Evolutionary conservation across 2,888 invertebrate genomes (phyloP).

Genomic region (Pilophorus perplexus): DNA sequence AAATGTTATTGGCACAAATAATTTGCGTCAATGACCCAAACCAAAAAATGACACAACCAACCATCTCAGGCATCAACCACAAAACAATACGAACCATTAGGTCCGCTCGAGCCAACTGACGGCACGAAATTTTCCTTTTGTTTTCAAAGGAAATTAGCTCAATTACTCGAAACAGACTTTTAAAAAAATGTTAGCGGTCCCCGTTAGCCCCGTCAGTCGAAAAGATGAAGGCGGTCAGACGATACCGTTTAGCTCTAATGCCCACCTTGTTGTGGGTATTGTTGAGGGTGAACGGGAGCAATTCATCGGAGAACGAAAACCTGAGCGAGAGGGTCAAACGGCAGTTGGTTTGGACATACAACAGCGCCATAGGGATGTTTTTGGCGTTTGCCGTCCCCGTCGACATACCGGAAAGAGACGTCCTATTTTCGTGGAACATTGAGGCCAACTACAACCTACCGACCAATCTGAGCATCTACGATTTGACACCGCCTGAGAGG

Average conservation of each 20-base stretch:
- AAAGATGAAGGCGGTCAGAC: no score
- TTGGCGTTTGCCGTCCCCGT: constrained; percentile 50
- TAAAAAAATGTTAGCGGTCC: not conserved
- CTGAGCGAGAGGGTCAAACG: constrained; percentile 45
- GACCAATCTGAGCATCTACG: constrained; percentile 48
- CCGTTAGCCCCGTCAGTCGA: no score
- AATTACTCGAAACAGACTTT: not conserved
- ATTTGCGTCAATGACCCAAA: no score
- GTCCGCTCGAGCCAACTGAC: no score
- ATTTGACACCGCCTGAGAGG: constrained; percentile 44
- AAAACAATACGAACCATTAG: no score
- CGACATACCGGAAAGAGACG: constrained; percentile 49
- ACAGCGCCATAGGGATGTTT: constrained; percentile 49
- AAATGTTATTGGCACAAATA: no score
- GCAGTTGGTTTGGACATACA: constrained; percentile 47
- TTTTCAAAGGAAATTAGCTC: constrained; percentile 8
- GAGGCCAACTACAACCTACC: constrained; percentile 51
- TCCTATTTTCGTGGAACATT: constrained; percentile 50
- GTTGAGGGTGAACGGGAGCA: not conserved
- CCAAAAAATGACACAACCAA: no score
- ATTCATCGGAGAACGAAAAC: not conserved
- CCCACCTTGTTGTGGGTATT: not conserved
- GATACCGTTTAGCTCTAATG: no score
- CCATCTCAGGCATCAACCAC: no score
- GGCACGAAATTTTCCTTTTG: not conserved